Percentiles rank a stretch among this genome's conserved stretches.
Conservation (phyloP, 2,888 invertebrate genomes). For the Trypoxylon attenuatum region DNA sequence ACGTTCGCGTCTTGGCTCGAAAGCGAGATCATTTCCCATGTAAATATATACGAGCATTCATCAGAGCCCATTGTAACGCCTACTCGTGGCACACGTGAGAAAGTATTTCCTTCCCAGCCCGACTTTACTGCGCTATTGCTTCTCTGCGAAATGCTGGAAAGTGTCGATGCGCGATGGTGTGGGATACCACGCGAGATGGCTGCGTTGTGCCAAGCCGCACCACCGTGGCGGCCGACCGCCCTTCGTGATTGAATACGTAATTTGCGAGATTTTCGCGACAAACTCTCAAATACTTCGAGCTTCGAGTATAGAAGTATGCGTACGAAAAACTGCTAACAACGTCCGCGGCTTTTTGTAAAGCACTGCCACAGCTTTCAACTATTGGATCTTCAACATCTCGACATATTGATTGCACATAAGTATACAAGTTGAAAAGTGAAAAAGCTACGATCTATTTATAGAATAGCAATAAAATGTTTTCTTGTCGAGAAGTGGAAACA, state of each 20-base stretch:
- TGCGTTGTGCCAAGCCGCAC: no score
- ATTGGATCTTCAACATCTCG: no score
- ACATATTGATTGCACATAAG: no score
- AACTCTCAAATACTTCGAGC: constrained; percentile 34
- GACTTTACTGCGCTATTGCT: constrained; percentile 44
- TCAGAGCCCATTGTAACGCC: constrained; percentile 69
- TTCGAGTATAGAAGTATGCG: constrained; percentile 31
- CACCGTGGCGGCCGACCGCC: constrained; percentile 17
- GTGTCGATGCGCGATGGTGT: constrained; percentile 27
- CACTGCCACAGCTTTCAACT: no score
- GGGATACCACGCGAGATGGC: constrained; percentile 34
- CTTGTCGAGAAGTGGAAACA: no score
- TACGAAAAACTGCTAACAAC: constrained; percentile 18
- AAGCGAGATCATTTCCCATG: constrained; percentile 67
- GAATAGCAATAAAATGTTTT: no score
- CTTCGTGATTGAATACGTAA: constrained; percentile 51
- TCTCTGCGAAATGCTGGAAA: constrained; percentile 41
- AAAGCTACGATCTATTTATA: no score
- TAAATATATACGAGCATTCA: constrained; percentile 73
- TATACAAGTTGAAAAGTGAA: no score
- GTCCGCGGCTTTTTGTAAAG: constrained; percentile 8
- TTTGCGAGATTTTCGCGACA: constrained; percentile 41
- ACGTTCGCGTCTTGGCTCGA: no score
- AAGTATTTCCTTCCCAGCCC: constrained; percentile 42
- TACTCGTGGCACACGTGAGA: constrained; percentile 41